A percentile compares a stretch with the other conserved stretches of the same genome.
Evolutionary conservation across 2,113 vertebrate genomes (phyloP).

Genomic region (Tachuris rubrigastra): DNA sequence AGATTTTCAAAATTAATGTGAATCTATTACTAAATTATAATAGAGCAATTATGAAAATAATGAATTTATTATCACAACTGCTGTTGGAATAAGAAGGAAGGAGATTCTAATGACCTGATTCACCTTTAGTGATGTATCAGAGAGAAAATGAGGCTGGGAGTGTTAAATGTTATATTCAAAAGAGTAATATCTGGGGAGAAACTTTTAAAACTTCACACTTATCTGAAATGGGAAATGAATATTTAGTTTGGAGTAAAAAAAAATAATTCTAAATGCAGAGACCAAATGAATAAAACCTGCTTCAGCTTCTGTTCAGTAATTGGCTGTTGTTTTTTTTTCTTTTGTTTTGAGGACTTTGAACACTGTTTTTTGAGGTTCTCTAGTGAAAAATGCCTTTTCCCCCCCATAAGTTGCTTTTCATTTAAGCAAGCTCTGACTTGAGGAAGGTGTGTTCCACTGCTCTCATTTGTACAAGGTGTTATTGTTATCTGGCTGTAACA

Average conservation of each 20-base stretch:
- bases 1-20: slow-evolving; percentile 12
- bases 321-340: fast-evolving
- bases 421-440: not conserved
- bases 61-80: slow-evolving; percentile 34
- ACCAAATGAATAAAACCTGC: not conserved
- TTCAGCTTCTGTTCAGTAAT: not conserved
- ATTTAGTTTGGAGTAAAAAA: not conserved
- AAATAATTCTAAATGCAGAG: not conserved
- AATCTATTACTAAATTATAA: slow-evolving; percentile 51
- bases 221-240: not conserved
- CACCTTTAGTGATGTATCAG: not conserved
- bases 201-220: not conserved
- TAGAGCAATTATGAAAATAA: slow-evolving; percentile 41
- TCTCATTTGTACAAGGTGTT: not conserved
- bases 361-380: fast-evolving
- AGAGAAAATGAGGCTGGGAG: not conserved
- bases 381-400: not conserved
- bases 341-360: not conserved
- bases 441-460: not conserved
- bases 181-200: not conserved
- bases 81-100: not conserved
- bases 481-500: not conserved
- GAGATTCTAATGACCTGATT: not conserved
- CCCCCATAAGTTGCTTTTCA: not conserved
- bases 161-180: not conserved